phyloP scores from a whole-genome alignment of 2,113 vertebrate species.

The Rhipidura dahli region DNA sequence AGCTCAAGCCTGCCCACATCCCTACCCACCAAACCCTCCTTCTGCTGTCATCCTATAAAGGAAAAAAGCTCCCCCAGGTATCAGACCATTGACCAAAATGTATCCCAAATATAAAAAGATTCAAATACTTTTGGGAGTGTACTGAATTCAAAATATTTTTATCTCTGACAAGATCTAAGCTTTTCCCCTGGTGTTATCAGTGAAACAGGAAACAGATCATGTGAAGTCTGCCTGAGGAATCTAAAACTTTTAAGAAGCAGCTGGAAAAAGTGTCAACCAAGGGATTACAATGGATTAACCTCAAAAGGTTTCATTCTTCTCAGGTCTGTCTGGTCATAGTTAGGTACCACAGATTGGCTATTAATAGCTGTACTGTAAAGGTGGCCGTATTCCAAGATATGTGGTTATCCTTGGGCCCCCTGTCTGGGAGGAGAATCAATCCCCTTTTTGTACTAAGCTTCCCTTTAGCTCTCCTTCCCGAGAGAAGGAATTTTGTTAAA shows the following conservation, averaged over 20 bases:
- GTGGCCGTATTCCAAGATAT: background rate
- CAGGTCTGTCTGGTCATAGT: background rate
- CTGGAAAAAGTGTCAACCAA: background rate
- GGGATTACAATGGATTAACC: conserved; percentile 21
- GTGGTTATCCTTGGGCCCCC: background rate
- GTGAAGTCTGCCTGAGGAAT: background rate
- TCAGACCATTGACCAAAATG: background rate
- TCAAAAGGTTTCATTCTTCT: background rate
- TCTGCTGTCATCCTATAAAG: background rate
- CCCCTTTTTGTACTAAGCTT: background rate
- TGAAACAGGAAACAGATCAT: background rate
- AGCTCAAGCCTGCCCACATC: background rate
- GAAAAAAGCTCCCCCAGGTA: background rate
- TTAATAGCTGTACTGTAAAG: background rate
- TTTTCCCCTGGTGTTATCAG: background rate
- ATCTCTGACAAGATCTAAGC: background rate
- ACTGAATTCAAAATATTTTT: background rate
- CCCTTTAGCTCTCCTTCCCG: background rate
- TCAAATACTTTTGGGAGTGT: background rate
- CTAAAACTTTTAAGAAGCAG: background rate
- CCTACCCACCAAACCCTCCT: background rate
- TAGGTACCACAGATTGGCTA: background rate
- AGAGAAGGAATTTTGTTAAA: background rate
- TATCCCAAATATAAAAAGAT: background rate
- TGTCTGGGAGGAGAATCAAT: background rate